Percentiles rank a stretch among this genome's conserved stretches.
Evolutionary conservation across 2,888 invertebrate species (phyloP).

Genomic region (Sphaerophoria taeniata): DNA sequence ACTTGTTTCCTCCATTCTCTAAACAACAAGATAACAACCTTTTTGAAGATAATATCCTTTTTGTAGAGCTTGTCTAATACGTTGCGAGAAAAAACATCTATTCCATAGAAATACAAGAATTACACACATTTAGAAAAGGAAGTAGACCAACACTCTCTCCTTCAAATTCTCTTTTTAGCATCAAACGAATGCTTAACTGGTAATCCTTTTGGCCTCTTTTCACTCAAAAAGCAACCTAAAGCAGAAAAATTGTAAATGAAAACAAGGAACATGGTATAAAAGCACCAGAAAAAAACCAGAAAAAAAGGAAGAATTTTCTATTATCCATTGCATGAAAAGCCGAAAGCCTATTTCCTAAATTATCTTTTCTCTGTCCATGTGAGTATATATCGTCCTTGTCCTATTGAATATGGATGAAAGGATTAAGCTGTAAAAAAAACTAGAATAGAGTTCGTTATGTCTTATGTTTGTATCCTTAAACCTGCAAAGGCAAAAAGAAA

Average conservation of each 20-base stretch:
- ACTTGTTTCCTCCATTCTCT: background rate
- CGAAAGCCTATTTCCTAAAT: slow-evolving; percentile 54
- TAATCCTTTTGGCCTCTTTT: slow-evolving; percentile 39
- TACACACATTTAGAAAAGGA: background rate
- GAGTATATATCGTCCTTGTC: slow-evolving; percentile 12
- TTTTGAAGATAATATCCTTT: background rate
- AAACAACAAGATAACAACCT: background rate
- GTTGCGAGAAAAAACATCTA: slow-evolving; percentile 1
- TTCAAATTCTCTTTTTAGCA: slow-evolving; percentile 13
- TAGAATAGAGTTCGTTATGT: slow-evolving; percentile 61
- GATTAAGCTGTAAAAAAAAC: slow-evolving; percentile 22
- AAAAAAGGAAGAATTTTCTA: slow-evolving; percentile 26
- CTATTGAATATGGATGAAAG: slow-evolving; percentile 15
- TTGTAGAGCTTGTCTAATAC: background rate
- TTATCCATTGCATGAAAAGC: slow-evolving; percentile 43
- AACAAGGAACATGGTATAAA: slow-evolving; percentile 14
- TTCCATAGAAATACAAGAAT: slow-evolving; percentile 33
- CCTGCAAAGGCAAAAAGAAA: slow-evolving; percentile 46
- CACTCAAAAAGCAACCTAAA: slow-evolving; percentile 2
- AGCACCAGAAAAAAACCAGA: background rate
- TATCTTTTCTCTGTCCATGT: slow-evolving; percentile 15
- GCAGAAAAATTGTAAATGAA: slow-evolving; percentile 1
- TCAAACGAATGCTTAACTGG: slow-evolving; percentile 37
- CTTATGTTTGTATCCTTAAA: slow-evolving; percentile 64
- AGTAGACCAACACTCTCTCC: background rate